Percentiles rank a stretch among this genome's conserved stretches.
Evolutionary conservation across 2,888 invertebrate species (phyloP).

Genomic region (Abrostola tripartita): DNA sequence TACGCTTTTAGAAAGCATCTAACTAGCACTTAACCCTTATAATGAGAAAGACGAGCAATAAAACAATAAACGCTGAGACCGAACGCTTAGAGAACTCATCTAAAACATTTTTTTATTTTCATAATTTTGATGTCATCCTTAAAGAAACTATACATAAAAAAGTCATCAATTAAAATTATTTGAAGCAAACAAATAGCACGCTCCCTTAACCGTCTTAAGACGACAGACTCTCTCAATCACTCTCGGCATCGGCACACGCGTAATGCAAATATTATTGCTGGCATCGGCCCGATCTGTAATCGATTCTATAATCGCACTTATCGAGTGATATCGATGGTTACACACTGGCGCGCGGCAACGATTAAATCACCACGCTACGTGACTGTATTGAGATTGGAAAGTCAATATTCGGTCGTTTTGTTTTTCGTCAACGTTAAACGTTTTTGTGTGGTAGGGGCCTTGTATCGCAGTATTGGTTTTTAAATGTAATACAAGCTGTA

Average conservation of each 20-base stretch:
- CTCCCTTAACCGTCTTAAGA: neutral
- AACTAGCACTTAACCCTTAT: no score
- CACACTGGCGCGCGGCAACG: slow-evolving; percentile 11
- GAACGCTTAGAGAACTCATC: no score
- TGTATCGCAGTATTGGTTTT: neutral
- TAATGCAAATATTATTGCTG: slow-evolving; percentile 56
- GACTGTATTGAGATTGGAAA: slow-evolving; percentile 27
- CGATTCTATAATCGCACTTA: slow-evolving; percentile 51
- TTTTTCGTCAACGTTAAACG: slow-evolving; percentile 9
- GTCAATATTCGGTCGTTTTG: slow-evolving; percentile 25
- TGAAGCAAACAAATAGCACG: neutral
- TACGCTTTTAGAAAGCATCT: no score
- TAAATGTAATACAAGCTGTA: no score
- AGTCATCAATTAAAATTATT: no score
- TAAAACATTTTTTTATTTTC: no score
- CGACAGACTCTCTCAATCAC: slow-evolving; percentile 29
- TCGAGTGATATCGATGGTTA: slow-evolving; percentile 48
- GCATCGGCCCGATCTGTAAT: slow-evolving; percentile 43
- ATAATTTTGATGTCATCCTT: no score
- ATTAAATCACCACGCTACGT: slow-evolving; percentile 30
- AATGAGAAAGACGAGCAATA: no score
- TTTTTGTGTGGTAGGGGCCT: neutral
- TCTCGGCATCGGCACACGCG: slow-evolving; percentile 28
- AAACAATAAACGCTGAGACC: no score
- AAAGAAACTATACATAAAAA: no score